Conservation (phyloP, 2,888 invertebrate genomes). For the Ephialtes manifestator region DNA sequence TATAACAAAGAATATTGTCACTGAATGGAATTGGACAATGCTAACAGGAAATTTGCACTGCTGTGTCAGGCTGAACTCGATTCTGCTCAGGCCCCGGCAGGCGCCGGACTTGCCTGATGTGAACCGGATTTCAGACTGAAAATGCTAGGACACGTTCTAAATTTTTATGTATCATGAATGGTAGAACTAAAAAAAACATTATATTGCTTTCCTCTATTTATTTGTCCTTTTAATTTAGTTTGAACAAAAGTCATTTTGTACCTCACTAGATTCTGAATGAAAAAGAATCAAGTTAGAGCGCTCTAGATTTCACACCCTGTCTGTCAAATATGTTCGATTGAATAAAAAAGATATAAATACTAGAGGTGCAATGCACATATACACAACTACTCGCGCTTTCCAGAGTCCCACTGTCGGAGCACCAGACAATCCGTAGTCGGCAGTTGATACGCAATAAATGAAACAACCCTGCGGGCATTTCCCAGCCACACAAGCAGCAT, state of each 20-base stretch:
- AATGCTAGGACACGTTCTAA: too few species aligned
- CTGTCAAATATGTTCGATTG: slow-evolving; percentile 1
- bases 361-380: neutral
- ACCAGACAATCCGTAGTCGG: slow-evolving; percentile 44
- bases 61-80: neutral
- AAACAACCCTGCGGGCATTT: slow-evolving; percentile 45
- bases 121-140: too few species aligned
- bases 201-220: neutral
- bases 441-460: slow-evolving; percentile 63
- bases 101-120: too few species aligned
- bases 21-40: neutral
- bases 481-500: slow-evolving; percentile 14
- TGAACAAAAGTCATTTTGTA: neutral
- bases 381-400: slow-evolving; percentile 4
- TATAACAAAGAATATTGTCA: neutral
- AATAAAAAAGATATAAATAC: slow-evolving; percentile 6
- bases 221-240: neutral
- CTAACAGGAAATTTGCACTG: neutral
- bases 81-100: too few species aligned
- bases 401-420: neutral
- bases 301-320: slow-evolving; percentile 3
- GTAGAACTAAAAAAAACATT: neutral
- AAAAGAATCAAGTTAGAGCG: neutral
- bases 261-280: neutral
- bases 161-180: too few species aligned